These are phyloP conservation scores for Aphodius granarius DNA, from an alignment of 2,888 invertebrate species.

Conservation along the genomic window DNA sequence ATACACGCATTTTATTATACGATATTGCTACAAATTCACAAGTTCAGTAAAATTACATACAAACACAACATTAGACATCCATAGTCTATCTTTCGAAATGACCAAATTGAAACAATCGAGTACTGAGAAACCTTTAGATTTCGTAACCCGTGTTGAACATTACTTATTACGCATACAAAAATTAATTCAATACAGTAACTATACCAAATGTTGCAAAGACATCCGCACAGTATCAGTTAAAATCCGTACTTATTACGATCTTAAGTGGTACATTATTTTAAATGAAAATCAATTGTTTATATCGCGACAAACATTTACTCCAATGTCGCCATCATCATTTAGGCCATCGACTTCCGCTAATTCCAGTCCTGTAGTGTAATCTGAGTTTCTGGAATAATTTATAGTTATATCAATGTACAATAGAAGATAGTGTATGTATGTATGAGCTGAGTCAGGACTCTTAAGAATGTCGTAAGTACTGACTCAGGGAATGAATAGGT, in stretches of 20 bases:
- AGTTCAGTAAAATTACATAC: too few species aligned
- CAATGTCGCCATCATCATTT: too few species aligned
- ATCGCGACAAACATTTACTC: too few species aligned
- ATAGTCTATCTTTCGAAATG: not conserved
- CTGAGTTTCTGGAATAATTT: too few species aligned
- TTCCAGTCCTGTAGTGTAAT: not conserved
- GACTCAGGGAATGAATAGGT: too few species aligned
- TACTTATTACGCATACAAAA: not conserved
- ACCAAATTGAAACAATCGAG: not conserved
- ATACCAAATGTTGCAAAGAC: not conserved
- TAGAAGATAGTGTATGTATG: too few species aligned
- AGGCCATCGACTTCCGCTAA: not conserved
- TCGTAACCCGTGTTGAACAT: not conserved
- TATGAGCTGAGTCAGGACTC: too few species aligned
- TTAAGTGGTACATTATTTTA: not conserved
- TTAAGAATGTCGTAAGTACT: too few species aligned
- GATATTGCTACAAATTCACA: too few species aligned
- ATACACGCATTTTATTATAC: too few species aligned
- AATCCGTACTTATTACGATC: not conserved
- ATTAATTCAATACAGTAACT: not conserved
- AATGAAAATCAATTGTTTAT: too few species aligned
- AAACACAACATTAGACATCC: not conserved
- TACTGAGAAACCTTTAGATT: not conserved
- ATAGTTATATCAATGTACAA: too few species aligned
- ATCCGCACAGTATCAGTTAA: not conserved